Conservation (phyloP, 2,888 invertebrate species). For the Apotomis capreana region DNA sequence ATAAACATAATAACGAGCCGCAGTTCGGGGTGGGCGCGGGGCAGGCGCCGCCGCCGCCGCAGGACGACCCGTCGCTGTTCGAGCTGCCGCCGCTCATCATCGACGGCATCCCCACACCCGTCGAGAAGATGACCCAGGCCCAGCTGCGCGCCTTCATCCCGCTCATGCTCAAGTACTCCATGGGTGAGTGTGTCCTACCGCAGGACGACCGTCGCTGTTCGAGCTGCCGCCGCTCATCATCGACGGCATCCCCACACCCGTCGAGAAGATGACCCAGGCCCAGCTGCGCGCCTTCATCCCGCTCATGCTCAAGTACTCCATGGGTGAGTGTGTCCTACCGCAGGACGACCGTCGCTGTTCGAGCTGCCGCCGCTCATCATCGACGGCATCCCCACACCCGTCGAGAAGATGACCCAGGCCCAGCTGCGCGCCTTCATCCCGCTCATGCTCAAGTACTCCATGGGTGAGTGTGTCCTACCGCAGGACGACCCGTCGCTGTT, state of each 20-base stretch:
- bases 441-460: conserved; percentile 98
- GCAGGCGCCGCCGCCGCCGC: conserved; percentile 81
- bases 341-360: no score
- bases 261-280: conserved; percentile 98
- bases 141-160: conserved; percentile 98
- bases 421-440: conserved; percentile 98
- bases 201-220: conserved; percentile 82
- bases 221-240: conserved; percentile 98
- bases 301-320: conserved; percentile 98
- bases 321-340: conserved; percentile 81
- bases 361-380: conserved; percentile 86
- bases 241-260: conserved; percentile 99
- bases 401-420: conserved; percentile 98
- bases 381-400: conserved; percentile 99
- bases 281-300: conserved; percentile 98
- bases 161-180: conserved; percentile 98
- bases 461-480: conserved; percentile 81
- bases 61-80: conserved; percentile 96
- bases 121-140: conserved; percentile 99
- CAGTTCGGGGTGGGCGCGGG: conserved; percentile 84
- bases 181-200: conserved; percentile 81
- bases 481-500: no score
- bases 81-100: conserved; percentile 98
- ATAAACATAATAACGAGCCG: conserved; percentile 68
- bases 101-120: conserved; percentile 98